These are phyloP conservation scores for Carassius gibelio DNA, from an alignment of 2,113 vertebrate genomes.

Conservation along the genomic window DNA sequence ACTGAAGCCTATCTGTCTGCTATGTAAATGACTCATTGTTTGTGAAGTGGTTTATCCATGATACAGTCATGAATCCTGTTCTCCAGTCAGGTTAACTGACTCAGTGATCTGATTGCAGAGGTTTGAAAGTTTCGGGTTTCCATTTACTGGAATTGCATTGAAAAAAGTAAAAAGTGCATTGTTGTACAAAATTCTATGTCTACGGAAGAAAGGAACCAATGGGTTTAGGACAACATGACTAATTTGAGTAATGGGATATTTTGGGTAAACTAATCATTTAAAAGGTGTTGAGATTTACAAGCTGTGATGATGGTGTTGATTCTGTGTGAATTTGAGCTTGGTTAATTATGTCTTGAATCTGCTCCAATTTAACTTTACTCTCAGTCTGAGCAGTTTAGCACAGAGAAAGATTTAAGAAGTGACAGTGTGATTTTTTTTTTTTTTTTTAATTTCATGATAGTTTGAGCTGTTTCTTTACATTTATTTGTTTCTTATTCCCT, in stretches of 20 bases:
- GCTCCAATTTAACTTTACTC: neutral
- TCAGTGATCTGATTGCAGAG: too few relatives aligned
- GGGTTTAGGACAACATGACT: neutral
- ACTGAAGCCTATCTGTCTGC: neutral
- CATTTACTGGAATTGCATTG: neutral
- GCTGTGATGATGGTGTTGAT: neutral
- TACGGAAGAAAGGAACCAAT: neutral
- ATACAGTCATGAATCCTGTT: neutral
- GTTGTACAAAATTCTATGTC: neutral
- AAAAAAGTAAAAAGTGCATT: neutral
- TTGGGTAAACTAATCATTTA: neutral
- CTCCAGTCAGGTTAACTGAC: neutral
- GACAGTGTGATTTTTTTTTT: neutral
- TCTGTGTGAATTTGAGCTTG: constrained; percentile 4
- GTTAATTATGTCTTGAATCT: constrained; percentile 21
- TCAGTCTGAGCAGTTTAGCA: neutral
- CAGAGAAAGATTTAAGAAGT: neutral
- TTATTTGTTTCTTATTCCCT: neutral
- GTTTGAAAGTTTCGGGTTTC: neutral
- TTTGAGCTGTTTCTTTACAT: neutral
- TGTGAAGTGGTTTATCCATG: neutral
- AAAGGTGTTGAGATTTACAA: neutral
- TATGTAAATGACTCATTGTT: neutral
- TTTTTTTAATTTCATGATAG: neutral
- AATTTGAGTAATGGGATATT: neutral